Conservation (phyloP, 2,113 vertebrate genomes). For the Pitta sordida region DNA sequence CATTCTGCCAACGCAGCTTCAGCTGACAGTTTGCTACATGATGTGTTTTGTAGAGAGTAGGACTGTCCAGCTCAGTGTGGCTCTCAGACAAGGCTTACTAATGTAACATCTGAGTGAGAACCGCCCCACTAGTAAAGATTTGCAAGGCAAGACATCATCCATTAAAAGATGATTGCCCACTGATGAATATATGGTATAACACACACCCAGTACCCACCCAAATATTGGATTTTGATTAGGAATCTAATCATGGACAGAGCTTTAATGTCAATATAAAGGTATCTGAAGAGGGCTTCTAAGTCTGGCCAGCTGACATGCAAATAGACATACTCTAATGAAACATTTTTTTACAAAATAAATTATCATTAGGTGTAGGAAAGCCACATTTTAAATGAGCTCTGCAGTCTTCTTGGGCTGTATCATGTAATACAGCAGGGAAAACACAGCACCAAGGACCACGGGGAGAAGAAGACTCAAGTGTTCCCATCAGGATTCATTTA, state of each 20-base stretch:
- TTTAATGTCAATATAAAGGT: neutral
- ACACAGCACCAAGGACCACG: neutral
- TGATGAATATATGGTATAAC: neutral
- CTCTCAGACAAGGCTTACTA: neutral
- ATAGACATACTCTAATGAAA: neutral
- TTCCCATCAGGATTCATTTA: neutral
- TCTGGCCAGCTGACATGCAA: neutral
- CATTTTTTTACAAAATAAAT: neutral
- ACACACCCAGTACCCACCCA: neutral
- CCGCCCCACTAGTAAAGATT: neutral
- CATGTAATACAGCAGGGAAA: neutral
- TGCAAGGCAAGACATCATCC: neutral
- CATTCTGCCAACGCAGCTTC: conserved; percentile 59
- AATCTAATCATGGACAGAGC: neutral
- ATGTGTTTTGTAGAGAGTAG: neutral
- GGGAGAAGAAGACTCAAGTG: neutral
- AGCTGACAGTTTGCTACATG: conserved; percentile 26
- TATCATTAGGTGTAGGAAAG: neutral
- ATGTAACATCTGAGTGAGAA: neutral
- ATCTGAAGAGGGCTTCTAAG: neutral
- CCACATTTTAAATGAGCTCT: neutral
- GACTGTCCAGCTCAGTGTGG: neutral
- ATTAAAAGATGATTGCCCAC: neutral
- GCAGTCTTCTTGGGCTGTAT: neutral
- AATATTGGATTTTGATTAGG: neutral